Evolutionary conservation across 1,140 invertebrate species (phyloP).

Genomic region (Hylyphantes graminicola): DNA sequence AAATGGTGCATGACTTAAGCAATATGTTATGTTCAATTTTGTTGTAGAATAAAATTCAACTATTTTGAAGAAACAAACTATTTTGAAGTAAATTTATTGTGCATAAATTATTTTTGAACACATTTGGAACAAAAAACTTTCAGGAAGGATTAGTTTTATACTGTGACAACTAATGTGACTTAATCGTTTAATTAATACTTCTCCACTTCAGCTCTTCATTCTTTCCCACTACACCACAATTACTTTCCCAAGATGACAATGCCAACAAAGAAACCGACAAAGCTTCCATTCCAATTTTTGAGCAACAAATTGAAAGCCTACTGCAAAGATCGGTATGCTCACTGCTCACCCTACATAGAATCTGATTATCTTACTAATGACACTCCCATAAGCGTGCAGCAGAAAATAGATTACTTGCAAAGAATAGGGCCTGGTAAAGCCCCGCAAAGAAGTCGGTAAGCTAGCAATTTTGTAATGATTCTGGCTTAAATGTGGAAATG

Average conservation of each 20-base stretch:
- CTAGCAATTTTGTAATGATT: no score
- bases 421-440: slow-evolving; percentile 77
- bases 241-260: slow-evolving; percentile 21
- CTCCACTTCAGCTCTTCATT: slow-evolving; percentile 45
- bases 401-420: slow-evolving; percentile 78
- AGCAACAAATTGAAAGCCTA: slow-evolving; percentile 77
- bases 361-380: slow-evolving; percentile 70
- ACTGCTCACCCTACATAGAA: slow-evolving; percentile 82
- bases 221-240: slow-evolving; percentile 15
- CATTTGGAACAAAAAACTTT: no score
- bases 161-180: no score
- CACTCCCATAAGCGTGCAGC: slow-evolving; percentile 74
- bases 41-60: no score
- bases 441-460: slow-evolving; percentile 74
- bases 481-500: no score
- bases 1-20: no score
- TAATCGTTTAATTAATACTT: no score
- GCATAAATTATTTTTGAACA: no score
- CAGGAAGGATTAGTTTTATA: no score
- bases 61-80: no score
- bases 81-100: no score
- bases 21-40: no score
- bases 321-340: slow-evolving; percentile 79
- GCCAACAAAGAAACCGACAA: slow-evolving; percentile 37
- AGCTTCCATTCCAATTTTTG: slow-evolving; percentile 75